phyloP scores from a whole-genome alignment of 1,140 invertebrate species.

The Rhynchophorus ferrugineus region DNA sequence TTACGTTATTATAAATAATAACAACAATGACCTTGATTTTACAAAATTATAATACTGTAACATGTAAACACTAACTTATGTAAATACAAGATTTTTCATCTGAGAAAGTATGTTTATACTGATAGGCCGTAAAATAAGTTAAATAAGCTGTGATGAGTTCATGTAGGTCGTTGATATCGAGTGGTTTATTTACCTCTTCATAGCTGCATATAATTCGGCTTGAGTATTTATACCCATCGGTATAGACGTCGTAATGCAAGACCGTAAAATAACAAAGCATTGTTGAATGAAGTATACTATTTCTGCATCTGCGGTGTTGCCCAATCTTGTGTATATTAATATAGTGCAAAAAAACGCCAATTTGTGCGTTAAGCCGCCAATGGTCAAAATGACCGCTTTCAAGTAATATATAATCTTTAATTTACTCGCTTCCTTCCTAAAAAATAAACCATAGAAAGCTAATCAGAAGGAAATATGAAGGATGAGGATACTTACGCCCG shows the following conservation, averaged over 20 bases:
- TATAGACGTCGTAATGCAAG: constrained; percentile 66
- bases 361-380: constrained; percentile 61
- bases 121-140: neutral
- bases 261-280: constrained; percentile 63
- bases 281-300: constrained; percentile 68
- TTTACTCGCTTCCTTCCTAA: constrained; percentile 29
- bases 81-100: too few relatives aligned
- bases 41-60: too few relatives aligned
- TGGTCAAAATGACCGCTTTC: constrained; percentile 26
- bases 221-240: constrained; percentile 56
- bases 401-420: constrained; percentile 31
- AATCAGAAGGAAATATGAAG: neutral
- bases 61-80: too few relatives aligned
- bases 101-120: too few relatives aligned
- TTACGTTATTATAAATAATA: too few relatives aligned
- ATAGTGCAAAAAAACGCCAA: constrained; percentile 45
- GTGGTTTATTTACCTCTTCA: constrained; percentile 26
- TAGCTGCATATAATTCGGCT: constrained; percentile 40
- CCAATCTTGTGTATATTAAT: constrained; percentile 63
- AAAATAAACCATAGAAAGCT: constrained; percentile 10
- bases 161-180: too few relatives aligned
- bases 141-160: too few relatives aligned
- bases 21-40: too few relatives aligned
- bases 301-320: constrained; percentile 61
- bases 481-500: constrained; percentile 24